Percentiles rank a stretch among this genome's conserved stretches.
phyloP scores from a whole-genome alignment of 1,140 invertebrate species.

The Eupeodes corollae region DNA sequence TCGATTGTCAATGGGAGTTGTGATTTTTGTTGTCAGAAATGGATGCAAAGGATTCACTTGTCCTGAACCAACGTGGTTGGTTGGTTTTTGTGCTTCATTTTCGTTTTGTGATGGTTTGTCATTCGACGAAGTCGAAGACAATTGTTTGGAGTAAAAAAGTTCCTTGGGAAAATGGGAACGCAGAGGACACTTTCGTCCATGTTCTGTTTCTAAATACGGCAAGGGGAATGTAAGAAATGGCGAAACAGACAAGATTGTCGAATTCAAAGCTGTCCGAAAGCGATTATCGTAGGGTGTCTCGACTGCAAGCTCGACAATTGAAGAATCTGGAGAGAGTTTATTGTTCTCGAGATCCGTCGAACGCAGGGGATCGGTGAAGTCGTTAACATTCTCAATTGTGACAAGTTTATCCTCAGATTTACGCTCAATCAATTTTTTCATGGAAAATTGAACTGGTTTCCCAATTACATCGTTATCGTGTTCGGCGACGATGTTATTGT shows the following conservation, averaged over 20 bases:
- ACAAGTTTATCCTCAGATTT: constrained; percentile 41
- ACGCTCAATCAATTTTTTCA: constrained; percentile 15
- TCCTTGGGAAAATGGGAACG: constrained; percentile 68
- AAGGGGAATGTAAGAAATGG: constrained; percentile 75
- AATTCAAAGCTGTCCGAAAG: constrained; percentile 63
- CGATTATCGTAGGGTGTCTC: constrained; percentile 52
- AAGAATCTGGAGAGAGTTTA: constrained; percentile 8
- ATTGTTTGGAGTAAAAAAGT: constrained; percentile 61
- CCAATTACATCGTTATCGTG: constrained; percentile 5
- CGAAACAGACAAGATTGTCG: constrained; percentile 69
- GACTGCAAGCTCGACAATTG: constrained; percentile 39
- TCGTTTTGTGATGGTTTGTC: neutral
- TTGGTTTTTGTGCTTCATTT: neutral
- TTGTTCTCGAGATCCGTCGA: constrained; percentile 9
- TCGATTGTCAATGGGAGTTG: constrained; percentile 47
- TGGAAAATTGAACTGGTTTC: neutral
- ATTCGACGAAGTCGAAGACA: constrained; percentile 19
- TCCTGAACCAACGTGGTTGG: constrained; percentile 11
- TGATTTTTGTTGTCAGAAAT: constrained; percentile 61
- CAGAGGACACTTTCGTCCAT: constrained; percentile 63
- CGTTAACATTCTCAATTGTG: constrained; percentile 46
- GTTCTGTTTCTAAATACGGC: constrained; percentile 80
- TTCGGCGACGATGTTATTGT: neutral
- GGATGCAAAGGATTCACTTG: constrained; percentile 45
- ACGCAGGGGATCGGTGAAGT: constrained; percentile 69